A percentile compares a stretch with the other conserved stretches of the same genome.
Conservation (phyloP, 2,797 vertebrate genomes). For the Melanotaenia parkinsoni region DNA sequence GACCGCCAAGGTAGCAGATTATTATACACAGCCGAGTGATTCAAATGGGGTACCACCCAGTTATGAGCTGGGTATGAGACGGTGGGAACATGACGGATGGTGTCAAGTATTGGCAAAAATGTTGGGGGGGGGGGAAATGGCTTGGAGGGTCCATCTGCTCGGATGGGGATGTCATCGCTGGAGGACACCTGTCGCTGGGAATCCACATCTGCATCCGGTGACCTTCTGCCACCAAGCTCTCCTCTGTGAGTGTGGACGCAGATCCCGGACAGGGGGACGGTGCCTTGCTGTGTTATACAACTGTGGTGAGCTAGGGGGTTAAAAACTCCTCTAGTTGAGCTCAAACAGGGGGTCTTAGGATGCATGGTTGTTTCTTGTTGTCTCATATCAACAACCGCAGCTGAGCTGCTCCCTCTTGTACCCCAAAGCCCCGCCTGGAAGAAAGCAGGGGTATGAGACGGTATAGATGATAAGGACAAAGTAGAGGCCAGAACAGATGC, state of each 20-base stretch:
- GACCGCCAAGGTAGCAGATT: constrained; percentile 65
- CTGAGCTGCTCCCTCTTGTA: not conserved
- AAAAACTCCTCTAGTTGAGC: constrained; percentile 6
- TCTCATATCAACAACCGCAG: constrained; percentile 6
- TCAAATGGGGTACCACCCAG: constrained; percentile 62
- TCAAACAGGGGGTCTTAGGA: constrained; percentile 9
- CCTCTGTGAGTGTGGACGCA: constrained; percentile 11
- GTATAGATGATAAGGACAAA: not conserved
- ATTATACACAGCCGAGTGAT: constrained; percentile 32
- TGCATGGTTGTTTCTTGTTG: constrained; percentile 15
- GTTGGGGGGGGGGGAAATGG: constrained; percentile 7
- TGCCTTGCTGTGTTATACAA: constrained; percentile 9
- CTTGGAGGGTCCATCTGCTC: not conserved
- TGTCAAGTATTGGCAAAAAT: constrained; percentile 14
- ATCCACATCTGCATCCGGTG: constrained; percentile 27
- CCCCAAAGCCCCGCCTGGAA: constrained; percentile 57
- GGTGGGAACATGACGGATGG: constrained; percentile 6
- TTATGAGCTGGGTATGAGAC: constrained; percentile 28
- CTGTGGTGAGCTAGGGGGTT: not conserved
- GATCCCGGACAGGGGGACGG: constrained; percentile 5
- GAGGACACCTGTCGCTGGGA: constrained; percentile 63
- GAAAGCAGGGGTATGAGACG: constrained; percentile 21
- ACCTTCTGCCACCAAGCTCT: not conserved
- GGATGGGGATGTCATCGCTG: constrained; percentile 42
- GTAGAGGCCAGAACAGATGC: constrained; percentile 2